Evolutionary conservation across 1,140 invertebrate species (phyloP).

Genomic region (Drosophila pandora): DNA sequence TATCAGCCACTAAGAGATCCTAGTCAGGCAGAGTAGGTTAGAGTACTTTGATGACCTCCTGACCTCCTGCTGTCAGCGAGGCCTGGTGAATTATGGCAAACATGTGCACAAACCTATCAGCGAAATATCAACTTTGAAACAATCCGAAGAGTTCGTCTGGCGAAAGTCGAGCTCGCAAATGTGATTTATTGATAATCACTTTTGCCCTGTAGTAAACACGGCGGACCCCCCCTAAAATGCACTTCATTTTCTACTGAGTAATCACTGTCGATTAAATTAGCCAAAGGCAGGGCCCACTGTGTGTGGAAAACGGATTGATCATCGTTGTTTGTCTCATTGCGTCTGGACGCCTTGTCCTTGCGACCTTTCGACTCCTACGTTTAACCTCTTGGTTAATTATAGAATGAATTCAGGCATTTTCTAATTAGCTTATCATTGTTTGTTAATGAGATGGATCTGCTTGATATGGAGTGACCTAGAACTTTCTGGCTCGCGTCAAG

Average conservation of each 20-base stretch:
- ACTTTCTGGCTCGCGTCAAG: neutral
- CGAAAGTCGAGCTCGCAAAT: constrained; percentile 49
- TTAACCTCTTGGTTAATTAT: constrained; percentile 40
- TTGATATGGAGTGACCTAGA: constrained; percentile 23
- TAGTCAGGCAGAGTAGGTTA: neutral
- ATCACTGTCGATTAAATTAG: neutral
- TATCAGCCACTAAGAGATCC: neutral
- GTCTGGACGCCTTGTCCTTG: constrained; percentile 38
- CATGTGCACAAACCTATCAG: constrained; percentile 77
- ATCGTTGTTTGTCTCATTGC: constrained; percentile 26
- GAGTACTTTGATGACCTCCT: constrained; percentile 33
- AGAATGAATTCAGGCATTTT: constrained; percentile 54
- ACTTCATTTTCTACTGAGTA: neutral
- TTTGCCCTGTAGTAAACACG: constrained; percentile 28
- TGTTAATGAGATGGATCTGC: constrained; percentile 57
- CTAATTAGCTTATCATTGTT: constrained; percentile 52
- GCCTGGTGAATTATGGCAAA: constrained; percentile 68
- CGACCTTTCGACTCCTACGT: constrained; percentile 31
- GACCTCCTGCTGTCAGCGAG: constrained; percentile 56
- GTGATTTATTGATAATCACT: constrained; percentile 65
- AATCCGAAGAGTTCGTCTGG: constrained; percentile 66
- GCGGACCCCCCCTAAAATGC: neutral
- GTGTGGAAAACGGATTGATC: constrained; percentile 46
- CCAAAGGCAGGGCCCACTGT: neutral
- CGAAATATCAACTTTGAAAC: constrained; percentile 53